phyloP scores from a whole-genome alignment of 1,140 invertebrate genomes.

The Rhynchophorus ferrugineus region DNA sequence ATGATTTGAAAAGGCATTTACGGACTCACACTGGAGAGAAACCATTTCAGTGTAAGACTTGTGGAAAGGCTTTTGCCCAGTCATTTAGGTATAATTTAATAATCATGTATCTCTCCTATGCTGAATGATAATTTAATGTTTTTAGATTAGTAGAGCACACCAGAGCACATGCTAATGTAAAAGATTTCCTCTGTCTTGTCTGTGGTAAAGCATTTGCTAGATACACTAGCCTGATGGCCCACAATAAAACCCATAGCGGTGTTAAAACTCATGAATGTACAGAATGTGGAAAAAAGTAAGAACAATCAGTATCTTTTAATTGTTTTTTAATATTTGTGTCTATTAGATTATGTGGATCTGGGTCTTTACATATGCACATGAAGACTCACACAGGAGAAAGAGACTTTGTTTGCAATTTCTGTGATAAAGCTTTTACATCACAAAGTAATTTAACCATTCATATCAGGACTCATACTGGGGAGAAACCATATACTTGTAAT shows the following conservation, averaged over 20 bases:
- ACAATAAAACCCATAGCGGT: constrained; percentile 40
- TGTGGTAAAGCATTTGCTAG: constrained; percentile 45
- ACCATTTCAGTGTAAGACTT: constrained; percentile 52
- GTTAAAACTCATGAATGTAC: constrained; percentile 37
- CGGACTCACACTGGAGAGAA: constrained; percentile 49
- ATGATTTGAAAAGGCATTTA: constrained; percentile 48
- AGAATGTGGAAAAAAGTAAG: constrained; percentile 37
- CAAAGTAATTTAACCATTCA: constrained; percentile 42
- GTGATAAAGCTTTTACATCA: constrained; percentile 55
- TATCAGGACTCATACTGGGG: constrained; percentile 47
- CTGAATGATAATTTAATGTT: neutral
- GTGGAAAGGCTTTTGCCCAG: constrained; percentile 42
- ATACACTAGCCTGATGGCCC: constrained; percentile 38
- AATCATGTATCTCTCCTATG: constrained; percentile 1
- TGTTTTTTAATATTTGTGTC: neutral
- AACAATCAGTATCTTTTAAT: constrained; percentile 1
- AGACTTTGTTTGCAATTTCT: constrained; percentile 62
- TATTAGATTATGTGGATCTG: constrained; percentile 31
- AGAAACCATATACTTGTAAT: constrained; percentile 42
- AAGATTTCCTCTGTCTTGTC: constrained; percentile 51
- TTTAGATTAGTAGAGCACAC: constrained; percentile 51
- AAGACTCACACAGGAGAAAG: constrained; percentile 64
- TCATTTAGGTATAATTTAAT: constrained; percentile 17
- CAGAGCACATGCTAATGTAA: constrained; percentile 54
- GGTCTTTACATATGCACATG: constrained; percentile 47